These are phyloP conservation scores for Indri indri DNA, from an alignment of 2,113 vertebrate genomes.

Conservation along the genomic window DNA sequence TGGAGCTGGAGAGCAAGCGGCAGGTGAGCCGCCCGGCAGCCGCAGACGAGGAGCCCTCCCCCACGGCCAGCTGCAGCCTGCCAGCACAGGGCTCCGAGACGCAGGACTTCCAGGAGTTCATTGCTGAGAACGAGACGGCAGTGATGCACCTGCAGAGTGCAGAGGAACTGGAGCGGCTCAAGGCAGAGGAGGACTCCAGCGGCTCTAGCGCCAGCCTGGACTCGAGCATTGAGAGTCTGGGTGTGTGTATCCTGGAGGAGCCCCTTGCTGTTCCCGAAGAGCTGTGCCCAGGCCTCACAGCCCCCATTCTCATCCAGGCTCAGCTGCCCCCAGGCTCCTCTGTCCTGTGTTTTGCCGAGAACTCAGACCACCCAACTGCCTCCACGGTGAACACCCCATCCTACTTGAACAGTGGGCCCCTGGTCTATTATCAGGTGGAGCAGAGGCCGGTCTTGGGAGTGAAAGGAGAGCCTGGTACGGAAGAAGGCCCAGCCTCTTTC, in stretches of 20 bases:
- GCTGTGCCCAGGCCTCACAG: slow-evolving; percentile 78
- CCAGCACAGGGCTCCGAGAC: slow-evolving; percentile 78
- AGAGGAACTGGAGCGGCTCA: slow-evolving; percentile 93
- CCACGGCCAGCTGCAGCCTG: slow-evolving; percentile 69
- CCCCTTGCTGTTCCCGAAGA: slow-evolving; percentile 80
- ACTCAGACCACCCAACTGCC: slow-evolving; percentile 73
- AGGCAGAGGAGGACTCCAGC: slow-evolving; percentile 89
- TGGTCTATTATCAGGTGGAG: slow-evolving; percentile 92
- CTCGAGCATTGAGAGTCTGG: slow-evolving; percentile 83
- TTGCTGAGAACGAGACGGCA: slow-evolving; percentile 91
- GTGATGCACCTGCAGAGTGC: slow-evolving; percentile 97
- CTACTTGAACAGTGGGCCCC: slow-evolving; percentile 87
- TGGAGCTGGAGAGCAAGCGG: slow-evolving; percentile 93
- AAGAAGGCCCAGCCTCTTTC: slow-evolving; percentile 52
- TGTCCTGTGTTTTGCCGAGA: slow-evolving; percentile 91
- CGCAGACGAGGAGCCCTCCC: slow-evolving; percentile 75
- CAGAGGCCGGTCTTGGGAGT: slow-evolving; percentile 77
- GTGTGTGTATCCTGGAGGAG: slow-evolving; percentile 89
- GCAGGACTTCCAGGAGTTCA: slow-evolving; percentile 89
- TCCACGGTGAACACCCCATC: slow-evolving; percentile 81
- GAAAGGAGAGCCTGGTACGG: slow-evolving; percentile 59
- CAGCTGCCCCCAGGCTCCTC: slow-evolving; percentile 90
- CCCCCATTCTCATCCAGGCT: slow-evolving; percentile 90
- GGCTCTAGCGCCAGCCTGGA: slow-evolving; percentile 84
- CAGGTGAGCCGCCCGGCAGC: slow-evolving; percentile 75